Evolutionary conservation across 92 coral and sea anemone species (phyloP).

Genomic region (Parazoanthus darwini): DNA sequence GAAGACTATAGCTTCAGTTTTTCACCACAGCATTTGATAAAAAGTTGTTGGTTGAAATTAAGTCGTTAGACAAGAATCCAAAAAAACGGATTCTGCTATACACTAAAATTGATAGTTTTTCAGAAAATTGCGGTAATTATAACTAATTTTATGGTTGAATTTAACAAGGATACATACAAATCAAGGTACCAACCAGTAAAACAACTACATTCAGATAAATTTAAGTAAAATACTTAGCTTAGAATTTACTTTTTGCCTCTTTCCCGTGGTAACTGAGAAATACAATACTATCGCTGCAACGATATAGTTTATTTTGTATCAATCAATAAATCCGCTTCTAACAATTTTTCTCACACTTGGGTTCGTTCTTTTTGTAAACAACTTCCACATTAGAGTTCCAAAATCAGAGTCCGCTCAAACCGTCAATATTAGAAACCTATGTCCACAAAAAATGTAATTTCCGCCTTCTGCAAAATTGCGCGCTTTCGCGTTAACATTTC

Average conservation of each 20-base stretch:
- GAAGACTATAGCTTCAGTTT: background rate
- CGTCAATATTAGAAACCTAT: constrained; percentile 14
- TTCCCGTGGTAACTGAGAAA: background rate
- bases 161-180: constrained; percentile 20
- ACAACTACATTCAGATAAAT: constrained; percentile 60
- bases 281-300: constrained; percentile 19
- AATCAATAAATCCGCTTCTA: background rate
- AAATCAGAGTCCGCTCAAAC: constrained; percentile 22
- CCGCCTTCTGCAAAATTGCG: constrained; percentile 12
- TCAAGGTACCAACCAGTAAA: constrained; percentile 27
- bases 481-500: background rate
- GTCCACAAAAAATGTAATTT: constrained; percentile 25
- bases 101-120: background rate
- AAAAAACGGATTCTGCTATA: background rate
- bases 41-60: too few relatives aligned
- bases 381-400: background rate
- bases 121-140: constrained; percentile 16
- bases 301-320: background rate
- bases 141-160: constrained; percentile 19
- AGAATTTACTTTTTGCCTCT: constrained; percentile 18
- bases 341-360: constrained; percentile 4
- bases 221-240: constrained; percentile 44
- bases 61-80: background rate
- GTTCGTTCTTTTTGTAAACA: constrained; percentile 19
- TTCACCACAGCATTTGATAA: background rate